A percentile compares a stretch with the other conserved stretches of the same genome.
Evolutionary conservation across 2,113 vertebrate species (phyloP).

Genomic region (Hippocampus comes): DNA sequence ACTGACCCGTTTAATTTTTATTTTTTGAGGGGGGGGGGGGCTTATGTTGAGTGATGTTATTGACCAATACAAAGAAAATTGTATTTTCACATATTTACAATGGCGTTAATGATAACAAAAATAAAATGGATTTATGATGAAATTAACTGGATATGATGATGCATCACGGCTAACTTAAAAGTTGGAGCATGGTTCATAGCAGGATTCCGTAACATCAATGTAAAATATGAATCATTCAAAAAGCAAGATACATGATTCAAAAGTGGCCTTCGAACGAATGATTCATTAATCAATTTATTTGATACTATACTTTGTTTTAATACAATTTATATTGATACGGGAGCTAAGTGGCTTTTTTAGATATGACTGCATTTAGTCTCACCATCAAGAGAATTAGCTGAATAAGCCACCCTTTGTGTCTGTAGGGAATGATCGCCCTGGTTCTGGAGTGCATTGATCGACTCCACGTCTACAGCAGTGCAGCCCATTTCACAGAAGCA

Average conservation of each 20-base stretch:
- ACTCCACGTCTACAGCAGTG: conserved; percentile 90
- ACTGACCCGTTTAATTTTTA: too few relatives aligned
- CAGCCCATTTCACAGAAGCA: conserved; percentile 90
- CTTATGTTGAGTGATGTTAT: too few relatives aligned
- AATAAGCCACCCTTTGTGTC: neutral
- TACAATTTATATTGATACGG: neutral
- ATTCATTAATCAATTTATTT: too few relatives aligned
- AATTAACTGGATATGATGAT: too few relatives aligned
- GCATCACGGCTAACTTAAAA: too few relatives aligned
- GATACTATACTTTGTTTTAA: neutral
- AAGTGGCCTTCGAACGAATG: neutral
- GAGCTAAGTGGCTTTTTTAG: neutral
- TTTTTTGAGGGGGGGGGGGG: too few relatives aligned
- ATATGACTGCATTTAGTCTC: neutral
- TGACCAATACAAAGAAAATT: too few relatives aligned
- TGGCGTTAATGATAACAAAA: too few relatives aligned
- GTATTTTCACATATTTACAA: too few relatives aligned
- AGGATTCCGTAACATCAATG: neutral
- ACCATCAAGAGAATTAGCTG: neutral
- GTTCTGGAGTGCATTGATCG: conserved; percentile 93
- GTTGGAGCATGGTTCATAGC: too few relatives aligned
- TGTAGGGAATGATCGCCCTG: conserved; percentile 92
- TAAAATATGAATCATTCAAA: neutral
- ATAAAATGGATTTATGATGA: too few relatives aligned
- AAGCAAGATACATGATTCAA: neutral